Percentiles rank a stretch among this genome's conserved stretches.
phyloP scores from a whole-genome alignment of 1,140 invertebrate species.

The Sycobia sp. region DNA sequence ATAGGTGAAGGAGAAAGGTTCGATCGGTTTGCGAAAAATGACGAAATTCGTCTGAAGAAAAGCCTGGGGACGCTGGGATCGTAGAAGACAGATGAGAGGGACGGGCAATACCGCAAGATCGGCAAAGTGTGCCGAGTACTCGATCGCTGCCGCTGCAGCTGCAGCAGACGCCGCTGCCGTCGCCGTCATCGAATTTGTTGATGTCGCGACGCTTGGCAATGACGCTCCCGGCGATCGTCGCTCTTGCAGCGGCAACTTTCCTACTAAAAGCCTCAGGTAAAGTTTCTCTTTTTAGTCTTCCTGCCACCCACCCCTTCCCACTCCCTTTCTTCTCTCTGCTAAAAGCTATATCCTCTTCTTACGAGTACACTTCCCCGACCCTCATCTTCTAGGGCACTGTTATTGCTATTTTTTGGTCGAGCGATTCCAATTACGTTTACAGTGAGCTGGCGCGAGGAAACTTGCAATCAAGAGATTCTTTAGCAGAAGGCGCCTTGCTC shows the following conservation, averaged over 20 bases:
- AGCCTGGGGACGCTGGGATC: too few species aligned
- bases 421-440: constrained; percentile 3
- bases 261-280: constrained; percentile 42
- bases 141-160: too few species aligned
- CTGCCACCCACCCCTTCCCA: too few species aligned
- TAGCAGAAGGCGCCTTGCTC: too few species aligned
- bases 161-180: too few species aligned
- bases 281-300: constrained; percentile 35
- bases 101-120: constrained; percentile 1
- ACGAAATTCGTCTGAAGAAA: background rate
- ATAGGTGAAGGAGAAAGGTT: background rate
- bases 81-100: constrained; percentile 15
- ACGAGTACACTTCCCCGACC: too few species aligned
- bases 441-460: background rate
- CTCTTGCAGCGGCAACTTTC: constrained; percentile 37
- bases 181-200: constrained; percentile 2
- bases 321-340: too few species aligned
- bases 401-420: background rate
- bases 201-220: constrained; percentile 45
- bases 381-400: too few species aligned
- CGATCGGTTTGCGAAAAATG: background rate
- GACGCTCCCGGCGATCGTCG: constrained; percentile 44
- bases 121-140: constrained; percentile 26
- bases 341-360: too few species aligned
- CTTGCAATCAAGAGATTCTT: constrained; percentile 19